Evolutionary conservation across 2,888 invertebrate genomes (phyloP), one percentile per base, ranked within the genome.

Genomic region (Linnaemya tessellans): DNA sequence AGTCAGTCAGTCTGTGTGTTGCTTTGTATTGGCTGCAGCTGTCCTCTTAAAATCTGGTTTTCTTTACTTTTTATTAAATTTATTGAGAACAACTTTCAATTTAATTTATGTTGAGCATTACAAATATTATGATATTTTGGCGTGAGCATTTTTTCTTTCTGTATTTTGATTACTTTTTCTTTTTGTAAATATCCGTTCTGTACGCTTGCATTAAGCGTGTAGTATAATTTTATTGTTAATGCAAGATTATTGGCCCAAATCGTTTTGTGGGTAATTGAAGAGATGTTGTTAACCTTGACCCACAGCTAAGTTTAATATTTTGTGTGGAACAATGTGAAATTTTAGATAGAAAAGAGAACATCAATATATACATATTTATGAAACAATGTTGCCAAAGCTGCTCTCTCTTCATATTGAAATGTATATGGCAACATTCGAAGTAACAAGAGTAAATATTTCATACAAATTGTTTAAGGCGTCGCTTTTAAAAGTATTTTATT

Each of bases 271-370:
- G 65, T 67, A 75, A 80, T 73, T 60, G 46, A 77, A 81, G 88
- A 87, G 90, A 90, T 89, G 90, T 89, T 87, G 89, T 87, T 90
- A 89, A 90, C 90, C 90, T 90, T 90, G 90, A 90, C 89, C 90
- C 85, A 74, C 70, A 78, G 81, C 54, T 30, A 56, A 13, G 15
- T 78, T 73, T n/a, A 18, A 79, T 5, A 30, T 30, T 30, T 30
- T 30, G 30, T 30, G 30, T 30, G 30, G 5, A 30, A 30, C 5
- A 30, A 30, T 30, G 5, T 30, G 2, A 30, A 30, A 30, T 30
- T 3, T 5, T 5, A 30, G 30, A 30, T 5, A 5, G 30, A 30
- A 30, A 30, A 30, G 3, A 30, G n/a, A n/a, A n/a, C n/a, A 30
- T 30, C 5, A 5, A 2, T 30, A 30, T 3, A 30, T 3, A 30